Base-by-base conservation (phyloP, 2,113 vertebrate species). In the Macquaria ambigua region DNA sequence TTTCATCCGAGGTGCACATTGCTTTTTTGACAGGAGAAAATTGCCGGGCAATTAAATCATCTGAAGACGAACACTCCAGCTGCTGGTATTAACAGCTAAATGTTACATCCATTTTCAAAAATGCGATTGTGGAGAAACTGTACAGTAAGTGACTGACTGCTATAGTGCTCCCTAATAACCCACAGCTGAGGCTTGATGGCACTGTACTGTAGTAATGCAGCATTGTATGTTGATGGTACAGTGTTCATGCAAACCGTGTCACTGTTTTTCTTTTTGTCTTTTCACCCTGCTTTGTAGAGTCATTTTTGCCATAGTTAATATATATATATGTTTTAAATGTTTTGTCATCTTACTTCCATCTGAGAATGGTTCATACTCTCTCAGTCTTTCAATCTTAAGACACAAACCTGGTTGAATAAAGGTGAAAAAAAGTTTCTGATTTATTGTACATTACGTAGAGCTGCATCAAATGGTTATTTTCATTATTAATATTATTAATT, bases 31-130 rank as follows among this genome's bases (percentile, higher is more conserved):
- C 95, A 95, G 95, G 90, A 93, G 94, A 95, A 96, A 96, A 96
- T 96, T 96, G 95, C 90, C 39, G 93, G 91, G 91, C 95, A 96
- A 96, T 96, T 96, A 96, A 96, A 96, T 96, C 94, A 96, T 95
- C 92, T 94, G 93, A 93, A 95, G 95, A 92, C 89, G 92, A 94
- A 92, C 94, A 94, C 95, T 96, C 93, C 90, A 93, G 94, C 95
- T 94, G 92, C 93, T 93, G 95, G 89, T 95, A 93, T 94, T 93
- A 95, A 92, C 94, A 88, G 94, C 94, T 94, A 95, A 95, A 96
- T 94, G 94, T 94, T 95, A 93, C 94, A 94, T 93, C 94, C 93
- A 92, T 90, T 93, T 92, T 80, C 77, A 85, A 72, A 87, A 91
- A 91, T 87, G 88, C 76, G 83, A 93, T 77, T 86, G 83, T 88